Percentiles rank a stretch among this genome's conserved stretches.
These are phyloP conservation scores for Todiramphus saurophagus DNA, from an alignment of 2,113 vertebrate species.

Conservation along the genomic window DNA sequence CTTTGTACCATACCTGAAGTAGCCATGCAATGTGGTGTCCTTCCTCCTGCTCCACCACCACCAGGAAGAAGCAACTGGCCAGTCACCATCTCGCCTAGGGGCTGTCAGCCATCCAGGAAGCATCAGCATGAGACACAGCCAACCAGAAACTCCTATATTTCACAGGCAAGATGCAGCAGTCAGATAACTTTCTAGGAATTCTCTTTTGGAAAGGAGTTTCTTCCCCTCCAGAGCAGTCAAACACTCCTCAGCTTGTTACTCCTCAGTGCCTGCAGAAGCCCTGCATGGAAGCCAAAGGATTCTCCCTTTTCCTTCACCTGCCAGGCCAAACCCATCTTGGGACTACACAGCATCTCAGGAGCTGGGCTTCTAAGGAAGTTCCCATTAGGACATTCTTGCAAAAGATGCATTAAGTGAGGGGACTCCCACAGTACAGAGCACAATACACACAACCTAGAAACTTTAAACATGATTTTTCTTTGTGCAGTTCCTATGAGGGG, in stretches of 20 bases:
- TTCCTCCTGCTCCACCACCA: not conserved
- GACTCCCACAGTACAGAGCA: accelerated
- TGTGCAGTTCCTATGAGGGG: accelerated
- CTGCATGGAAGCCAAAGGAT: not conserved
- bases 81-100: not conserved
- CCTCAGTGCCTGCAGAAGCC: not conserved
- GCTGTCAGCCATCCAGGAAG: not conserved
- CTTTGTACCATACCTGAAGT: not conserved
- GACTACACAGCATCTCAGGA: not conserved
- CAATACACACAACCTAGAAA: not conserved
- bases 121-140: accelerated
- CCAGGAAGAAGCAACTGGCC: not conserved
- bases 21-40: not conserved
- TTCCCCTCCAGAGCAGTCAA: not conserved
- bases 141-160: not conserved
- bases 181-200: not conserved
- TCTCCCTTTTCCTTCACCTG: not conserved
- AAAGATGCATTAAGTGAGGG: not conserved
- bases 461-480: not conserved
- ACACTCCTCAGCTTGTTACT: not conserved
- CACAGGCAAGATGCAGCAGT: accelerated
- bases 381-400: not conserved
- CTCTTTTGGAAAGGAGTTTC: not conserved
- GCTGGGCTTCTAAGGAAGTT: not conserved
- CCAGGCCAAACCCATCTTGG: too few relatives aligned